Conservation (phyloP, 2,888 invertebrate genomes). For the Lasioglossum pauxillum region DNA sequence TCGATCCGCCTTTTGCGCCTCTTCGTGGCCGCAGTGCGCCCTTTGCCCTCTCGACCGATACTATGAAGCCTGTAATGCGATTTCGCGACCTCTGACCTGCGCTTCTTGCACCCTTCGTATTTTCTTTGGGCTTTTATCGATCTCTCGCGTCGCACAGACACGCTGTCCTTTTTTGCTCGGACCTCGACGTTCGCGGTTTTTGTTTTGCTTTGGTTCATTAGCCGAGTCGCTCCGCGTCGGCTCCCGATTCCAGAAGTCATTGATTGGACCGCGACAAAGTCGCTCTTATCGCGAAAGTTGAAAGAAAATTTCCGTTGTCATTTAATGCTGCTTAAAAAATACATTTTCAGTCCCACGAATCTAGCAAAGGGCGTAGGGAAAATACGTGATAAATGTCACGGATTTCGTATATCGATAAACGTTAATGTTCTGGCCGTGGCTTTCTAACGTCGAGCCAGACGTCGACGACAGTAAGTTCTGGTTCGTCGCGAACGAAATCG, state of each 20-base stretch:
- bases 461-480: constrained; percentile 4
- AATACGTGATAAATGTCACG: not conserved
- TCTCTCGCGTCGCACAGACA: not conserved
- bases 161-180: not conserved
- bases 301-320: no score
- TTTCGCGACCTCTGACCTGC: constrained; percentile 56
- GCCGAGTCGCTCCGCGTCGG: not conserved
- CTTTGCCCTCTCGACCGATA: constrained; percentile 46
- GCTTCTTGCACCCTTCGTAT: constrained; percentile 17
- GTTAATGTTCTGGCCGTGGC: not conserved
- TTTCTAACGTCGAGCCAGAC: not conserved
- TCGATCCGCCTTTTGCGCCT: constrained; percentile 31
- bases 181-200: no score
- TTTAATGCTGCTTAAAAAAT: no score
- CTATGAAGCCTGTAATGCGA: constrained; percentile 57
- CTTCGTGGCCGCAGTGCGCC: constrained; percentile 37
- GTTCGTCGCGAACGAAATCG: constrained; percentile 16
- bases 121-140: not conserved
- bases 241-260: not conserved
- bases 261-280: not conserved
- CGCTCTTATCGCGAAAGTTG: not conserved
- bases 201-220: not conserved
- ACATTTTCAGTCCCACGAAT: no score
- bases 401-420: not conserved
- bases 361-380: no score